Conservation (phyloP, 2,888 invertebrate genomes). For the Phania funesta region DNA sequence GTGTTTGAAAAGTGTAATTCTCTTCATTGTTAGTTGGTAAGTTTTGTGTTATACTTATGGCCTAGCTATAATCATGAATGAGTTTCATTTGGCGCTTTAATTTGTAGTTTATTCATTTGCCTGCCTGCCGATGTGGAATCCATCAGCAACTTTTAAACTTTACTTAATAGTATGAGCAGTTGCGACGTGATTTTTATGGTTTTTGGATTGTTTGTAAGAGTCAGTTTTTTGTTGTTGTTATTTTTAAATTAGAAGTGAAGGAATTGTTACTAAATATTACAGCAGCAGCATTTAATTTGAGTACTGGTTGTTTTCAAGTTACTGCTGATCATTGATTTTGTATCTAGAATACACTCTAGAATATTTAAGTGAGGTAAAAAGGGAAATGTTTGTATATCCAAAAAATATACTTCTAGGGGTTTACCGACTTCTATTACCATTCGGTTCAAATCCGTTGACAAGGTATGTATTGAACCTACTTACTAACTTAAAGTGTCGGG, state of each 20-base stretch:
- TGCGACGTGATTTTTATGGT: constrained; percentile 49
- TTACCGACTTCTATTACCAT: no score
- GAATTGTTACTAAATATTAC: constrained; percentile 21
- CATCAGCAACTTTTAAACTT: neutral
- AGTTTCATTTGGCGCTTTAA: constrained; percentile 68
- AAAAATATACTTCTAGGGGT: no score
- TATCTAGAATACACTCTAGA: neutral
- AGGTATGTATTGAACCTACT: no score
- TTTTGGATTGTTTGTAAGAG: constrained; percentile 50
- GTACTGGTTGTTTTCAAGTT: constrained; percentile 17
- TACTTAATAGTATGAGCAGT: neutral
- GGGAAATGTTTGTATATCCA: neutral
- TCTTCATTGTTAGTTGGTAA: neutral
- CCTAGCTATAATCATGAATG: constrained; percentile 64
- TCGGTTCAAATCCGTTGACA: no score
- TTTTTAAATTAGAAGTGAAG: neutral
- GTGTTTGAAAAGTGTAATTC: constrained; percentile 1
- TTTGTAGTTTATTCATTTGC: constrained; percentile 33
- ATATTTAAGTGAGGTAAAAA: neutral
- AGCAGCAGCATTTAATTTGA: constrained; percentile 14
- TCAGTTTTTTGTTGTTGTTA: neutral
- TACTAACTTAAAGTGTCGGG: no score
- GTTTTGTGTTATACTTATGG: neutral
- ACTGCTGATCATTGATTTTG: constrained; percentile 50
- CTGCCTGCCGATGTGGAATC: constrained; percentile 17